These are phyloP conservation scores for Megaptera novaeangliae DNA, from an alignment of 2,113 vertebrate genomes.

Conservation along the genomic window DNA sequence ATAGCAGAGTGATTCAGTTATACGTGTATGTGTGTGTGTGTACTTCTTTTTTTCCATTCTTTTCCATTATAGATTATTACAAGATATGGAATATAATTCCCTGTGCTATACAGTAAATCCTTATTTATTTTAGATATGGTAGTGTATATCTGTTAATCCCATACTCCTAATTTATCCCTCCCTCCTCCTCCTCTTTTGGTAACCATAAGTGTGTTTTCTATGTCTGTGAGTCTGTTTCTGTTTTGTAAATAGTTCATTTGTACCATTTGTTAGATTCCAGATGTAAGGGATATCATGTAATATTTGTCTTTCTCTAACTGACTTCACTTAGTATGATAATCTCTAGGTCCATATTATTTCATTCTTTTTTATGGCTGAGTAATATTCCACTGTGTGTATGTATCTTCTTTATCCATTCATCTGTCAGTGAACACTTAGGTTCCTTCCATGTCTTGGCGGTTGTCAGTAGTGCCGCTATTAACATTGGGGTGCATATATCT, in stretches of 20 bases:
- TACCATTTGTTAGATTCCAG: not conserved
- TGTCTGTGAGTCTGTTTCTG: not conserved
- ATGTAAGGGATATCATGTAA: not conserved
- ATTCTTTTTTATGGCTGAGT: not conserved
- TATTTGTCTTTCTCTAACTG: not conserved
- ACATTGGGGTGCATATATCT: too few relatives aligned
- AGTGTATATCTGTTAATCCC: not conserved
- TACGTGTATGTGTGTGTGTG: not conserved
- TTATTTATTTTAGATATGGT: not conserved
- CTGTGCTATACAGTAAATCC: not conserved
- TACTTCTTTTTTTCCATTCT: not conserved
- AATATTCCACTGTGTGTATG: not conserved
- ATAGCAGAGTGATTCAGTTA: not conserved
- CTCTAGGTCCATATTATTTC: not conserved
- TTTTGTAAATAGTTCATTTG: not conserved
- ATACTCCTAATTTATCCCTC: not conserved
- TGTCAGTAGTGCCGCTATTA: too few relatives aligned
- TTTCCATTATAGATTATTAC: not conserved
- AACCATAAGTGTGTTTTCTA: not conserved
- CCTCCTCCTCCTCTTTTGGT: not conserved
- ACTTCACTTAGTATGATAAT: not conserved
- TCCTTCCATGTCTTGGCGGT: too few relatives aligned
- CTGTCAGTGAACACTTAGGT: too few relatives aligned
- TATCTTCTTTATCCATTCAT: too few relatives aligned
- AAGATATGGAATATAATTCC: not conserved